Conservation (phyloP, 2,797 vertebrate species). For the Alcedo quadribrachys region DNA sequence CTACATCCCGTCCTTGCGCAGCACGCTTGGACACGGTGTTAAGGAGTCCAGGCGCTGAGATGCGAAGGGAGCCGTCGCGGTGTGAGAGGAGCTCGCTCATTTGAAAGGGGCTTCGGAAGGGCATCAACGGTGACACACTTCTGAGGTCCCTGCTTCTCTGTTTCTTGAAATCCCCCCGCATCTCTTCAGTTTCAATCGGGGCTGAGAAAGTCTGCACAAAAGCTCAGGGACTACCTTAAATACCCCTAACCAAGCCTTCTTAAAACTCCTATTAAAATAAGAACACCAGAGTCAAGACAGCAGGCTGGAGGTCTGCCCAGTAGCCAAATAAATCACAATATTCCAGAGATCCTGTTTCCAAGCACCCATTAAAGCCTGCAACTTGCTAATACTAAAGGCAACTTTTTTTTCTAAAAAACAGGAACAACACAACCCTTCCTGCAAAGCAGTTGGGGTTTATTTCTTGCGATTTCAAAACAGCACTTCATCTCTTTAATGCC, state of each 20-base stretch:
- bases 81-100: not conserved
- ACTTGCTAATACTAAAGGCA: slow-evolving; percentile 44
- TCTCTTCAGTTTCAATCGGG: not conserved
- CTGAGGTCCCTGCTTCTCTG: not conserved
- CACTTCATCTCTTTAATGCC: not conserved
- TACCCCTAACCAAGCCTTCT: slow-evolving; percentile 16
- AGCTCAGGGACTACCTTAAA: slow-evolving; percentile 53
- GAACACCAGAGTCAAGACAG: slow-evolving; percentile 7
- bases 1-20: not conserved
- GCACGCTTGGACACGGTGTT: not conserved
- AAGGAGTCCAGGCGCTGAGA: not conserved
- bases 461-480: slow-evolving; percentile 36
- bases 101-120: not conserved
- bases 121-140: not conserved
- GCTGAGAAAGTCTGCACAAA: not conserved
- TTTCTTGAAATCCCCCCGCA: not conserved
- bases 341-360: slow-evolving; percentile 64
- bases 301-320: slow-evolving; percentile 60
- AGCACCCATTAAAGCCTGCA: slow-evolving; percentile 71
- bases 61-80: accelerated
- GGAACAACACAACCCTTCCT: slow-evolving; percentile 28
- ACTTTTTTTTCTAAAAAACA: not conserved
- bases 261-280: slow-evolving; percentile 67
- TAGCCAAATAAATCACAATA: slow-evolving; percentile 72
- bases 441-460: slow-evolving; percentile 37